Evolutionary conservation across 2,797 vertebrate genomes (phyloP), one percentile per base, ranked within the genome.

Genomic region (Sebastes variabilis): DNA sequence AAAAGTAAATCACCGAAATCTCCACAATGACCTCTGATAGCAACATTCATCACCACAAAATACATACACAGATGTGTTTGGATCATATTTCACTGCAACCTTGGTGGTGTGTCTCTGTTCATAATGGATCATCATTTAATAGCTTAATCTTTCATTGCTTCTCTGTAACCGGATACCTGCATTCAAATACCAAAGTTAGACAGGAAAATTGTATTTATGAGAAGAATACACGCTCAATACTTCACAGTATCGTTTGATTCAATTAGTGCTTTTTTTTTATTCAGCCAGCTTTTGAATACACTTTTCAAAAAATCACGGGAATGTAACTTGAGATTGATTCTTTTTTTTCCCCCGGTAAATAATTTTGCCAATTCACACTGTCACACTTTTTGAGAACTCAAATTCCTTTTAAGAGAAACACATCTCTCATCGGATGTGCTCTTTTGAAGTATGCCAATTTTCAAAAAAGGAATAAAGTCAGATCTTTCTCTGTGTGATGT

Each of bases 141-240:
- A 78, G 59, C 69, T 73, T 69, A 62, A 61, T 80, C 65, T 64
- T 78, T 85, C 83, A 83, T 82, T 76, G 71, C 62, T 46, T 66
- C 72, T 69, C 36, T 13, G 87, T 79, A 75, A 88, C 67, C 75
- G 66, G 74, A 92, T 85, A 82, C 76, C 89, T 91, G 83, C 89
- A 90, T 46, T 72, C 16, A 46, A 74, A 82, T 72, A 73, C 67
- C 61, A 71, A 20, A 81, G 62, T 58, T 22, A 61, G 42, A 80
- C 52, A 64, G 74, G 14, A 42, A 52, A 77, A 77, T 25, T 70
- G 64, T 66, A 79, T 77, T 75, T 67, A 81, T 59, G 54, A 79
- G 59, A 72, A 55, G 68, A 68, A 80, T 66, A 66, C 59, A 79
- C 6, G 0, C 16, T 64, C 18, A 18, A 62, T 75, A 72, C 67